A percentile compares a stretch with the other conserved stretches of the same genome.
phyloP scores from a whole-genome alignment of 2,888 invertebrate genomes.

The Xestia c-nigrum region DNA sequence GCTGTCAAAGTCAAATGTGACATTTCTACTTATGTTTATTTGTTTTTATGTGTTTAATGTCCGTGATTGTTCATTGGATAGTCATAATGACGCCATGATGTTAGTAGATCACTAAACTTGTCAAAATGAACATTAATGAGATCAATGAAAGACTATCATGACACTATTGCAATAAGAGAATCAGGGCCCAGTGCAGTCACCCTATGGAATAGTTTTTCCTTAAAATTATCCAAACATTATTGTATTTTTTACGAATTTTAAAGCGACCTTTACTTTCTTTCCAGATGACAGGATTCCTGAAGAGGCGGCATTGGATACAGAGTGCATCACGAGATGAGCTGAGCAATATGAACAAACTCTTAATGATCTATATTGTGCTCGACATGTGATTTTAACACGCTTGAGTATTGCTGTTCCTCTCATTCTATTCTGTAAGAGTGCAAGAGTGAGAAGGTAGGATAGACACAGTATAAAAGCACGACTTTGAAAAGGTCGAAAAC shows the following conservation, averaged over 20 bases:
- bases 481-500: slow-evolving; percentile 73
- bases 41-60: too few relatives aligned
- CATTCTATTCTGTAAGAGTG: slow-evolving; percentile 74
- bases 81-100: too few relatives aligned
- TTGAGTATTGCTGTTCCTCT: slow-evolving; percentile 74
- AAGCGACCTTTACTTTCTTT: slow-evolving; percentile 68
- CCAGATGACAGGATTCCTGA: slow-evolving; percentile 89
- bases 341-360: slow-evolving; percentile 74
- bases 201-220: neutral
- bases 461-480: slow-evolving; percentile 70
- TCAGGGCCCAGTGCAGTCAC: too few relatives aligned
- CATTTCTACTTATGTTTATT: too few relatives aligned
- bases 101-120: too few relatives aligned
- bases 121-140: too few relatives aligned
- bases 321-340: slow-evolving; percentile 85
- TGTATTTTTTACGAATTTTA: neutral
- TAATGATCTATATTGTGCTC: slow-evolving; percentile 78
- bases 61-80: too few relatives aligned
- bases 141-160: too few relatives aligned
- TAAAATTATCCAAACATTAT: neutral
- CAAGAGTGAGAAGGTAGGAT: slow-evolving; percentile 68
- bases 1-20: too few relatives aligned
- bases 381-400: slow-evolving; percentile 80
- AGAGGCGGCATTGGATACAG: slow-evolving; percentile 83
- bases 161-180: too few relatives aligned